A percentile compares a stretch with the other conserved stretches of the same genome.
Evolutionary conservation across 1,140 invertebrate species (phyloP).

Genomic region (Drosophila jambulina): DNA sequence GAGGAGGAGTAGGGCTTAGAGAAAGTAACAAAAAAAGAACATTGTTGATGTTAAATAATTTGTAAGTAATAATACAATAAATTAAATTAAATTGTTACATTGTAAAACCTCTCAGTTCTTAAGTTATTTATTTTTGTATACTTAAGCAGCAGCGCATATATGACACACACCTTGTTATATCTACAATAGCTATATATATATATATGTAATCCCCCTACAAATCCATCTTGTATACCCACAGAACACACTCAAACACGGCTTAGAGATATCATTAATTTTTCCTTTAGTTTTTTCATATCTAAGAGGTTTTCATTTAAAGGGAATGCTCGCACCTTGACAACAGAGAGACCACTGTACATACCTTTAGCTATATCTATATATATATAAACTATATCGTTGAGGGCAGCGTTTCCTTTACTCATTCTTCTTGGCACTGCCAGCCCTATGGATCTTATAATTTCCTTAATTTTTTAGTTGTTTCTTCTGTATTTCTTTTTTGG

Average conservation of each 20-base stretch:
- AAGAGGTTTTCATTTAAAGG: constrained; percentile 21
- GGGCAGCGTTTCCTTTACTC: constrained; percentile 13
- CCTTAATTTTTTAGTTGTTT: constrained; percentile 33
- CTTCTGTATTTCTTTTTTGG: constrained; percentile 4
- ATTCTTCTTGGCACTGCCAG: constrained; percentile 45
- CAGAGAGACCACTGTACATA: constrained; percentile 40
- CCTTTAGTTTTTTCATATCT: constrained; percentile 3
- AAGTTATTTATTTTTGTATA: constrained; percentile 81
- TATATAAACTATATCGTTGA: constrained; percentile 13
- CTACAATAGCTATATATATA: constrained; percentile 44
- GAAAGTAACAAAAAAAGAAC: constrained; percentile 59
- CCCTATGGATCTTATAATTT: constrained; percentile 4
- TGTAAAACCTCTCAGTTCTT: constrained; percentile 79
- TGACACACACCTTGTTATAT: constrained; percentile 70
- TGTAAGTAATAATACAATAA: constrained; percentile 66
- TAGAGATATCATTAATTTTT: constrained; percentile 18
- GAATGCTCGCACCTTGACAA: constrained; percentile 15
- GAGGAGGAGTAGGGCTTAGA: constrained; percentile 30
- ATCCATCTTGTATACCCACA: constrained; percentile 9
- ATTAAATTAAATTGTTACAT: constrained; percentile 80
- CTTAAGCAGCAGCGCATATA: constrained; percentile 77
- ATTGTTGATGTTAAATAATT: constrained; percentile 83
- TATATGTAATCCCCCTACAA: not conserved
- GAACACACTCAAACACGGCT: constrained; percentile 12
- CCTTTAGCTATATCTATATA: constrained; percentile 32